Percentiles rank a stretch among this genome's conserved stretches.
phyloP scores from a whole-genome alignment of 2,888 invertebrate genomes.

The Boloria selene region DNA sequence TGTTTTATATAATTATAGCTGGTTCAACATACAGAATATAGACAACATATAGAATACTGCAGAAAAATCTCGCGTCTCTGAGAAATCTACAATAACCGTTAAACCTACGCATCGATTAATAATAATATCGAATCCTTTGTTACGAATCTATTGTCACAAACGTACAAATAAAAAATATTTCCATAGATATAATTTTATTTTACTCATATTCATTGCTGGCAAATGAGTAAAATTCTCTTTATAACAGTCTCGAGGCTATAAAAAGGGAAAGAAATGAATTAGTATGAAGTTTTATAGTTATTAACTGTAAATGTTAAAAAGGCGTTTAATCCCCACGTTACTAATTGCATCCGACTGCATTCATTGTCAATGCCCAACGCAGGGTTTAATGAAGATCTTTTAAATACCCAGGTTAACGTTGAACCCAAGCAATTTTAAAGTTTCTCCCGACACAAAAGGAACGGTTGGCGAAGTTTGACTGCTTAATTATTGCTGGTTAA shows the following conservation, averaged over 20 bases:
- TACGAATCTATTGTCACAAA: too few species aligned
- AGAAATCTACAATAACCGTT: too few species aligned
- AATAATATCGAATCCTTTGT: too few species aligned
- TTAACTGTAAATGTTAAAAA: conserved; percentile 35
- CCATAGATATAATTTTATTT: too few species aligned
- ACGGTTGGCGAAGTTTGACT: conserved; percentile 59
- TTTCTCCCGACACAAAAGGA: conserved; percentile 60
- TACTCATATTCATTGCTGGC: too few species aligned
- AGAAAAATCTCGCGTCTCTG: too few species aligned
- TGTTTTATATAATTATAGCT: too few species aligned
- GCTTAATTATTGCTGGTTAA: conserved; percentile 65
- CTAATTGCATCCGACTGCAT: conserved; percentile 69
- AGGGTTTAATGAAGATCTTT: conserved; percentile 73
- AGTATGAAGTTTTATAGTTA: conserved; percentile 26
- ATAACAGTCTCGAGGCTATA: not conserved
- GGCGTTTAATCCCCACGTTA: conserved; percentile 34
- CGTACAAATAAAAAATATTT: too few species aligned
- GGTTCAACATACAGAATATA: too few species aligned
- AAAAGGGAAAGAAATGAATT: conserved; percentile 1
- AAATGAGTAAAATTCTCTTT: conserved; percentile 2
- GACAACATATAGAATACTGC: too few species aligned
- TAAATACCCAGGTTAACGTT: conserved; percentile 63
- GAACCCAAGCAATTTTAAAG: conserved; percentile 66
- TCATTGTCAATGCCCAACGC: conserved; percentile 63
- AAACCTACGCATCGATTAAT: too few species aligned